These are phyloP conservation scores for Dolichoris vasculosae DNA, from an alignment of 1,140 invertebrate genomes.

Conservation along the genomic window DNA sequence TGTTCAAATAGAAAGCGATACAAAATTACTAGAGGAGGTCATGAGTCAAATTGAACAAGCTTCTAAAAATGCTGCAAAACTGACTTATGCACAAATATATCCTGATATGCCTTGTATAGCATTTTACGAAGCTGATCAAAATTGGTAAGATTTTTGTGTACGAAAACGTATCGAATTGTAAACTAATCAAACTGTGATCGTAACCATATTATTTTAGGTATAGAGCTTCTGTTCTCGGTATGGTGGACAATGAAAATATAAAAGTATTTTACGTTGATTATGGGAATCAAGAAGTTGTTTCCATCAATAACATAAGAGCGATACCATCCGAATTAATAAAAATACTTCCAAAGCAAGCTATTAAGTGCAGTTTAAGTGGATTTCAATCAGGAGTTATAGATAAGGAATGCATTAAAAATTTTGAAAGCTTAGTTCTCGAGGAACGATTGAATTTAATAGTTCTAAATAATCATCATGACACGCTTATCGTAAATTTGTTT, in stretches of 20 bases:
- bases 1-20: slow-evolving; percentile 79
- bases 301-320: slow-evolving; percentile 75
- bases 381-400: slow-evolving; percentile 71
- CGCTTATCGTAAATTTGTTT: slow-evolving; percentile 39
- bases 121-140: slow-evolving; percentile 80
- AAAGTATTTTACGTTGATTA: slow-evolving; percentile 85
- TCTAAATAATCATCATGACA: slow-evolving; percentile 59
- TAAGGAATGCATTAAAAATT: slow-evolving; percentile 65
- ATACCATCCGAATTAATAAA: slow-evolving; percentile 80
- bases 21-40: slow-evolving; percentile 72
- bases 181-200: background rate
- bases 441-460: slow-evolving; percentile 76
- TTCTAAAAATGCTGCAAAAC: slow-evolving; percentile 61
- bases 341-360: slow-evolving; percentile 81
- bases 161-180: too few relatives aligned
- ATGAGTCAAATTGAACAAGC: slow-evolving; percentile 56
- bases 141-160: slow-evolving; percentile 83
- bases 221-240: slow-evolving; percentile 76
- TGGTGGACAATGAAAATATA: slow-evolving; percentile 70
- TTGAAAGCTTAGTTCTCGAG: slow-evolving; percentile 73
- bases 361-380: slow-evolving; percentile 81
- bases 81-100: slow-evolving; percentile 73
- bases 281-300: slow-evolving; percentile 81
- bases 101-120: slow-evolving; percentile 83
- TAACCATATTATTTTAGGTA: slow-evolving; percentile 73